Conservation (phyloP, 1,140 invertebrate species). For the Ectropis grisescens region DNA sequence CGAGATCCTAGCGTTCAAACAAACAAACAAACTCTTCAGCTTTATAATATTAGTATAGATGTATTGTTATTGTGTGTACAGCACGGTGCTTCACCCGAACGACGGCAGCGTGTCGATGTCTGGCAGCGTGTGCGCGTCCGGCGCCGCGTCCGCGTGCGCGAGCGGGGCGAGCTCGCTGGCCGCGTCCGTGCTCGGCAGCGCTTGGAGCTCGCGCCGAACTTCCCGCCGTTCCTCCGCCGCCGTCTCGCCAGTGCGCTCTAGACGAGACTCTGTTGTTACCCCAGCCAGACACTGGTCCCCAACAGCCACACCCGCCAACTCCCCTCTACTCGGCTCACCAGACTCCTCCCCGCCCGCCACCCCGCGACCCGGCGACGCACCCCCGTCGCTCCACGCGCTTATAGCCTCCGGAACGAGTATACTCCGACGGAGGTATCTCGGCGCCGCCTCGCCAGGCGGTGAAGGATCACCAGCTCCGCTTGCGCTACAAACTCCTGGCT, state of each 20-base stretch:
- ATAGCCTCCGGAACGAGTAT: slow-evolving; percentile 82
- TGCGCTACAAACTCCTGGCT: slow-evolving; percentile 72
- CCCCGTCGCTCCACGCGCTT: slow-evolving; percentile 74
- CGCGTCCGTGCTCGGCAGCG: slow-evolving; percentile 72
- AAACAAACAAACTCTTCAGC: too few relatives aligned
- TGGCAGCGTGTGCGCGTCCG: slow-evolving; percentile 72
- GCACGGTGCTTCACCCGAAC: slow-evolving; percentile 90
- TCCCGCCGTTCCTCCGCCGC: slow-evolving; percentile 76
- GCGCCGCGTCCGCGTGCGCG: slow-evolving; percentile 69
- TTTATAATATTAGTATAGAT: too few relatives aligned
- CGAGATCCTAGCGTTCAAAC: too few relatives aligned
- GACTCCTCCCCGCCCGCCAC: slow-evolving; percentile 85
- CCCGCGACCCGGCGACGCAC: slow-evolving; percentile 79
- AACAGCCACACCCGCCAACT: slow-evolving; percentile 72
- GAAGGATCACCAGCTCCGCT: too few relatives aligned
- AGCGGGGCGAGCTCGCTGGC: slow-evolving; percentile 71
- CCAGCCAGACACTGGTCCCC: slow-evolving; percentile 52
- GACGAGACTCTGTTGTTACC: slow-evolving; percentile 72
- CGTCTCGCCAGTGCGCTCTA: slow-evolving; percentile 64
- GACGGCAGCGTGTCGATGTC: slow-evolving; percentile 78
- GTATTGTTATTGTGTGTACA: too few relatives aligned
- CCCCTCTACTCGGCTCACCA: slow-evolving; percentile 56
- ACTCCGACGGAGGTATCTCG: slow-evolving; percentile 73
- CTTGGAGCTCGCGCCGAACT: slow-evolving; percentile 54
- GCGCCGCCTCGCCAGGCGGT: slow-evolving; percentile 58